Percentiles rank a stretch among this genome's conserved stretches.
Conservation (phyloP, 2,113 vertebrate species). For the Albula goreensis region DNA sequence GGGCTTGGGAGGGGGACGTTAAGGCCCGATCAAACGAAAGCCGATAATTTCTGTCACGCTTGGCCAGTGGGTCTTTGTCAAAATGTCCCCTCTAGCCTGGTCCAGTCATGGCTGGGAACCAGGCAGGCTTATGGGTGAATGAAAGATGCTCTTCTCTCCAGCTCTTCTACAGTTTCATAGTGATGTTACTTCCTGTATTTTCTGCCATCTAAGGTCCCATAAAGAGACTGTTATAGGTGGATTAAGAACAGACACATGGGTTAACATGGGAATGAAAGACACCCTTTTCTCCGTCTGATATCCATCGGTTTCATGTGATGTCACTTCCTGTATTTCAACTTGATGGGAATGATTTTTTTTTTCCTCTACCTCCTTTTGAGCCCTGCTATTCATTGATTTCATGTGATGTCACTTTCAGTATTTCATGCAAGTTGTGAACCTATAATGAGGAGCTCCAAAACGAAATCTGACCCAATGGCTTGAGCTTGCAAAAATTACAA, state of each 20-base stretch:
- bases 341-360: too few species aligned
- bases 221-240: too few species aligned
- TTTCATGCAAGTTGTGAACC: neutral
- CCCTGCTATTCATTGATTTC: neutral
- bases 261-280: too few species aligned
- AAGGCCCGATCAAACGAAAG: constrained; percentile 72
- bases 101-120: neutral
- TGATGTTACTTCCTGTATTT: too few species aligned
- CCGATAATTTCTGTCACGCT: constrained; percentile 60
- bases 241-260: too few species aligned
- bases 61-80: neutral
- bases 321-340: neutral
- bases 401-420: neutral
- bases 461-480: too few species aligned
- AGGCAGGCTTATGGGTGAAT: neutral
- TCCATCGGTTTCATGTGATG: neutral
- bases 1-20: neutral
- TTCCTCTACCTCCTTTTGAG: too few species aligned
- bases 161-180: too few species aligned
- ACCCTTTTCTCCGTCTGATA: neutral
- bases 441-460: too few species aligned
- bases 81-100: constrained; percentile 24
- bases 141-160: neutral
- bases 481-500: too few species aligned
- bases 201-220: too few species aligned